These are phyloP conservation scores for Callopanchax toddi DNA, from an alignment of 2,113 vertebrate genomes.

Conservation along the genomic window DNA sequence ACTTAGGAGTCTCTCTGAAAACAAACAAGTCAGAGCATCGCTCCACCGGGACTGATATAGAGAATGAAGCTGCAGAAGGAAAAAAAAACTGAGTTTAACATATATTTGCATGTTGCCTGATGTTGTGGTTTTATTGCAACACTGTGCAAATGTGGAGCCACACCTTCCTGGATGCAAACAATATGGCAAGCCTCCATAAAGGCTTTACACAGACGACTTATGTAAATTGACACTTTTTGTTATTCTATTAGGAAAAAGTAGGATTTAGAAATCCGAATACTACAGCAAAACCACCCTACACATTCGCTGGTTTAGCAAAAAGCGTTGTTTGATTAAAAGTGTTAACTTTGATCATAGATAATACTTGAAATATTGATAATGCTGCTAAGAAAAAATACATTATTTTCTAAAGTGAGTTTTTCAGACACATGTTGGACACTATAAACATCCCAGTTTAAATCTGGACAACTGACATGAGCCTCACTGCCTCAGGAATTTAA, in stretches of 20 bases:
- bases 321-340: too few relatives aligned
- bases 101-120: constrained; percentile 53
- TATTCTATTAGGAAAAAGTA: background rate
- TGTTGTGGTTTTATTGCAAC: constrained; percentile 27
- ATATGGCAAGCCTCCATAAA: background rate
- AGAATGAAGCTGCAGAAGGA: background rate
- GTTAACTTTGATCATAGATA: too few relatives aligned
- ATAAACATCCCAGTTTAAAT: too few relatives aligned
- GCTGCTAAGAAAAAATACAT: too few relatives aligned
- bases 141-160: constrained; percentile 50
- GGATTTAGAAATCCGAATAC: background rate
- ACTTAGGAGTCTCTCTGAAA: constrained; percentile 8
- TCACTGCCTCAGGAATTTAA: too few relatives aligned
- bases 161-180: constrained; percentile 8
- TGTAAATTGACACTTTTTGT: background rate
- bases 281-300: background rate
- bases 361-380: too few relatives aligned
- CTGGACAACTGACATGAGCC: too few relatives aligned
- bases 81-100: background rate
- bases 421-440: too few relatives aligned
- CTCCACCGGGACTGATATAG: background rate
- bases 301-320: too few relatives aligned
- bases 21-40: constrained; percentile 13
- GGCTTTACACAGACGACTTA: background rate
- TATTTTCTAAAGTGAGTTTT: too few relatives aligned